A percentile compares a stretch with the other conserved stretches of the same genome.
Evolutionary conservation across 1,140 invertebrate species (phyloP).

Genomic region (Microplitis mediator): DNA sequence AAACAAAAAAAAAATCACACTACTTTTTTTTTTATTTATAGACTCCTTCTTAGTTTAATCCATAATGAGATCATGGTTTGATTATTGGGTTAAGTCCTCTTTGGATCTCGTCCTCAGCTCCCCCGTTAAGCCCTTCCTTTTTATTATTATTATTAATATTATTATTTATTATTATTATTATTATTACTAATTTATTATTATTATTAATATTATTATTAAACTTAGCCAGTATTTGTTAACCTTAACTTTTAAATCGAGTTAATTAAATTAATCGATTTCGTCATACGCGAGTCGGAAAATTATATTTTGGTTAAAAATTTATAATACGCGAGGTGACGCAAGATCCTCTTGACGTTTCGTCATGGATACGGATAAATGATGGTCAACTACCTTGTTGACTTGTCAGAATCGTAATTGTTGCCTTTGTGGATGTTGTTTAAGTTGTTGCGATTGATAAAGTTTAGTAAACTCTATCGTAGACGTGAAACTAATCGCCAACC

Average conservation of each 20-base stretch:
- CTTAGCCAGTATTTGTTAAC: no score
- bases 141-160: constrained; percentile 32
- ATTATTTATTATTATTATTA: not conserved
- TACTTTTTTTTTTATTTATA: constrained; percentile 48
- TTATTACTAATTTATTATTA: not conserved
- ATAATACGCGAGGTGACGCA: no score
- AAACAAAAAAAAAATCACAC: constrained; percentile 37
- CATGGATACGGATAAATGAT: no score
- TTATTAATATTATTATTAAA: not conserved
- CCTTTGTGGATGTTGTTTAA: not conserved
- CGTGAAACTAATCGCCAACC: constrained; percentile 59
- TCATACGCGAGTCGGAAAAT: no score
- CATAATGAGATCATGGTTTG: constrained; percentile 63
- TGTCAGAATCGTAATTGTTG: not conserved
- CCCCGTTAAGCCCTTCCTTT: constrained; percentile 28
- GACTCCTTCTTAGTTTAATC: constrained; percentile 59
- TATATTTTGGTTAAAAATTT: no score
- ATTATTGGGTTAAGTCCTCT: constrained; percentile 63
- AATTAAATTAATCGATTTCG: no score
- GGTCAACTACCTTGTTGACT: no score
- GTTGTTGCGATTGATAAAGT: constrained; percentile 18
- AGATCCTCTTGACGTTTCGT: no score
- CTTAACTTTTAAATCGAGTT: no score
- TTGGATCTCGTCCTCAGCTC: constrained; percentile 60
- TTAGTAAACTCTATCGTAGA: constrained; percentile 52